These are phyloP conservation scores for Champsocephalus esox DNA, from an alignment of 2,797 vertebrate species.

Conservation along the genomic window DNA sequence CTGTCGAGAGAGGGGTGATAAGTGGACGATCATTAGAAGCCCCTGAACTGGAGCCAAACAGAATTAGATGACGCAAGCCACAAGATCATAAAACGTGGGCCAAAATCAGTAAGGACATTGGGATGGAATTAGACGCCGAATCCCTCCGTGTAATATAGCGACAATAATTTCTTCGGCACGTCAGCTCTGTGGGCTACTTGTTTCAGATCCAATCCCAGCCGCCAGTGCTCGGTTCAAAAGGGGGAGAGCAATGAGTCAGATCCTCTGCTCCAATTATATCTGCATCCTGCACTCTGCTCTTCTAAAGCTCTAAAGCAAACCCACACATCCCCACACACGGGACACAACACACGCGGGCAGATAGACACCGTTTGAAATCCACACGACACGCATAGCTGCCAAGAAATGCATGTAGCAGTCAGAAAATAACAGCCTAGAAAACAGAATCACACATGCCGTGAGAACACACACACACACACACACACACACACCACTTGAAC, in stretches of 20 bases:
- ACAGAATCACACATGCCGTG: conserved; percentile 51
- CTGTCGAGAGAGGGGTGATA: conserved; percentile 63
- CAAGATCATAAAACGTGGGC: conserved; percentile 59
- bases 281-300: conserved; percentile 79
- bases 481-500: conserved; percentile 66
- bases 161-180: conserved; percentile 71
- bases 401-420: conserved; percentile 70
- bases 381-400: conserved; percentile 61
- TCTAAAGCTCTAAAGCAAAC: conserved; percentile 70
- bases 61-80: conserved; percentile 71
- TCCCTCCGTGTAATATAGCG: conserved; percentile 69
- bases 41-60: conserved; percentile 63
- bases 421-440: conserved; percentile 69
- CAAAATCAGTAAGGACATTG: conserved; percentile 63
- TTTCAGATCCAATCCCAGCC: conserved; percentile 62
- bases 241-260: conserved; percentile 78
- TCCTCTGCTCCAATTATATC: conserved; percentile 82
- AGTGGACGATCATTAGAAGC: conserved; percentile 74
- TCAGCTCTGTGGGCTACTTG: conserved; percentile 72
- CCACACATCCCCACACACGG: conserved; percentile 50
- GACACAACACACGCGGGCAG: conserved; percentile 38
- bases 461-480: conserved; percentile 48
- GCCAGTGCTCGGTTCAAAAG: conserved; percentile 63
- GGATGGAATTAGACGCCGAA: conserved; percentile 74
- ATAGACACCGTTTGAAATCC: conserved; percentile 74